Percentiles rank a stretch among this genome's conserved stretches.
These are phyloP conservation scores for Eupithecia inturbata DNA, from an alignment of 2,888 invertebrate genomes.

Conservation along the genomic window DNA sequence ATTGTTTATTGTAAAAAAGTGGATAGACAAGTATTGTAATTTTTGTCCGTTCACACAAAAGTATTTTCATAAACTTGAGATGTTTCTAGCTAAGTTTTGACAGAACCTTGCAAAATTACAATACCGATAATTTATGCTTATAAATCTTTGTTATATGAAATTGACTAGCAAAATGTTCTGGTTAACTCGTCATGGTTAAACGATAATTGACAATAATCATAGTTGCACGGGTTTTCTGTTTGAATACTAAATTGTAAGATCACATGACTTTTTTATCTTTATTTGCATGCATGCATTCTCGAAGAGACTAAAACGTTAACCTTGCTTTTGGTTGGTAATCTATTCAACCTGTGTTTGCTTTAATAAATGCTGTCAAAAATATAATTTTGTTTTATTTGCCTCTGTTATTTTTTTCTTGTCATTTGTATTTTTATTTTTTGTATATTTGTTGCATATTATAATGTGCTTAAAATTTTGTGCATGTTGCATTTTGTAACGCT, in stretches of 20 bases:
- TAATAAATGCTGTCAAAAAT: constrained; percentile 57
- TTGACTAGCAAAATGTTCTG: background rate
- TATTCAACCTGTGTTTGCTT: constrained; percentile 56
- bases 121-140: background rate
- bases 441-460: constrained; percentile 7
- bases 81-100: background rate
- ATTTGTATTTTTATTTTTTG: background rate
- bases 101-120: background rate
- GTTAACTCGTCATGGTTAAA: background rate
- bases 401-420: constrained; percentile 8
- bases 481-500: constrained; percentile 22
- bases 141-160: background rate
- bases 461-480: constrained; percentile 28
- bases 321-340: constrained; percentile 49
- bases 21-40: background rate
- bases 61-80: background rate
- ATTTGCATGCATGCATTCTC: constrained; percentile 32
- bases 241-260: background rate
- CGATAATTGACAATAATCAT: background rate
- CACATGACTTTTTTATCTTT: background rate
- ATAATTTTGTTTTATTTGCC: constrained; percentile 33
- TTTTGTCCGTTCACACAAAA: background rate
- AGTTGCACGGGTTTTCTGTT: background rate
- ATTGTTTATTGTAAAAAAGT: background rate
- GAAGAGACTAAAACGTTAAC: constrained; percentile 43